Percentiles rank a stretch among this genome's conserved stretches.
These are phyloP conservation scores for Formica aserva DNA, from an alignment of 2,888 invertebrate species.

Conservation along the genomic window DNA sequence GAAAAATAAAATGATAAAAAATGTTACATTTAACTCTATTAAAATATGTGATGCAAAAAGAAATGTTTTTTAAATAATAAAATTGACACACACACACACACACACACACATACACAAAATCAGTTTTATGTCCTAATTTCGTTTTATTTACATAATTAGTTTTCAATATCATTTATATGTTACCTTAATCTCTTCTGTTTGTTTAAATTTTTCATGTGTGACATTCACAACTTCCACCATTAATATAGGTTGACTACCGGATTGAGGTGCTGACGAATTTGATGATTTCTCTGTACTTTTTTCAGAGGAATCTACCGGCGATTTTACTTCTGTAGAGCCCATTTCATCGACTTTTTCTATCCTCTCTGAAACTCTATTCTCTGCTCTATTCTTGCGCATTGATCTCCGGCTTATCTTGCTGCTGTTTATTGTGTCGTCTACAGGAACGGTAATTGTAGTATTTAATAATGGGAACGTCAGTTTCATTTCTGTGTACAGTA, in stretches of 20 bases:
- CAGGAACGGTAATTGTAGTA: constrained; percentile 92
- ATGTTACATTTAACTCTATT: too few relatives aligned
- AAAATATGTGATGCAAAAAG: too few relatives aligned
- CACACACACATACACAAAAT: not conserved
- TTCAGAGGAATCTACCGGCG: constrained; percentile 58
- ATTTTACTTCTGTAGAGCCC: constrained; percentile 63
- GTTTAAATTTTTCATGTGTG: constrained; percentile 94
- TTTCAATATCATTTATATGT: constrained; percentile 17
- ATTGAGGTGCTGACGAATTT: constrained; percentile 48
- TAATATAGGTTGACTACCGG: constrained; percentile 88
- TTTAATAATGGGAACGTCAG: constrained; percentile 94
- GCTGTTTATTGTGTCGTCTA: constrained; percentile 90
- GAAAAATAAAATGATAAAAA: too few relatives aligned
- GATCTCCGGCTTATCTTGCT: constrained; percentile 81
- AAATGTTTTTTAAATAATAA: not conserved
- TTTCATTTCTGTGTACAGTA: constrained; percentile 89
- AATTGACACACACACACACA: not conserved
- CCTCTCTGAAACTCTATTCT: constrained; percentile 64
- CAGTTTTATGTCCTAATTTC: not conserved
- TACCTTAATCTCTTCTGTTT: constrained; percentile 97
- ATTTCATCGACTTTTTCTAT: constrained; percentile 69
- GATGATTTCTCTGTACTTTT: constrained; percentile 60
- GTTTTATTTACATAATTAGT: not conserved
- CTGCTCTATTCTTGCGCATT: constrained; percentile 75
- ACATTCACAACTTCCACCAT: constrained; percentile 98